Conservation (phyloP, 1,140 invertebrate genomes). For the Periplaneta americana region DNA sequence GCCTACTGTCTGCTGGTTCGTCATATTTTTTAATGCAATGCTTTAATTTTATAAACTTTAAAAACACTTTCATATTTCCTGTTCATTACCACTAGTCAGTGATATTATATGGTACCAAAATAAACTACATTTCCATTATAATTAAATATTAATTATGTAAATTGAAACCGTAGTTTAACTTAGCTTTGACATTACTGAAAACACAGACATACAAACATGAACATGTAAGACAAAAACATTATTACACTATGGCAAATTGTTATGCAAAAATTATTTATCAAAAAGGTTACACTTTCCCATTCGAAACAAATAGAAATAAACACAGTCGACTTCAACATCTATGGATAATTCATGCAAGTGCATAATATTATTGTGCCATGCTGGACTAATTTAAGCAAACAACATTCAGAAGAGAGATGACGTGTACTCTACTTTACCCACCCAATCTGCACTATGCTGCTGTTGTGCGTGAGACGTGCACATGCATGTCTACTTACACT, state of each 20-base stretch:
- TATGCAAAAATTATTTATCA: not conserved
- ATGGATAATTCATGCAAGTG: not conserved
- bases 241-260: not conserved
- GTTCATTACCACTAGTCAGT: not conserved
- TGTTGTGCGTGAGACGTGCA: not conserved
- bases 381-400: not conserved
- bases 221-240: not conserved
- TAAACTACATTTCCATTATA: not conserved
- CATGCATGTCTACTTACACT: constrained; percentile 66
- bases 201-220: not conserved
- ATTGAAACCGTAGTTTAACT: not conserved
- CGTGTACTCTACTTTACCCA: not conserved
- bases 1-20: too few species aligned
- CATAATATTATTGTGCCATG: not conserved
- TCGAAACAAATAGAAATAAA: not conserved
- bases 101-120: not conserved
- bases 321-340: not conserved
- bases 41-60: too few species aligned
- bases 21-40: too few species aligned
- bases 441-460: not conserved
- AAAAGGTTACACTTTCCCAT: not conserved
- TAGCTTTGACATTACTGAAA: not conserved
- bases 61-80: not conserved
- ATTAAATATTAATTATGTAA: not conserved
- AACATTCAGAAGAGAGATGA: not conserved